phyloP scores from a whole-genome alignment of 2,888 invertebrate species.

The Eilema caniola region DNA sequence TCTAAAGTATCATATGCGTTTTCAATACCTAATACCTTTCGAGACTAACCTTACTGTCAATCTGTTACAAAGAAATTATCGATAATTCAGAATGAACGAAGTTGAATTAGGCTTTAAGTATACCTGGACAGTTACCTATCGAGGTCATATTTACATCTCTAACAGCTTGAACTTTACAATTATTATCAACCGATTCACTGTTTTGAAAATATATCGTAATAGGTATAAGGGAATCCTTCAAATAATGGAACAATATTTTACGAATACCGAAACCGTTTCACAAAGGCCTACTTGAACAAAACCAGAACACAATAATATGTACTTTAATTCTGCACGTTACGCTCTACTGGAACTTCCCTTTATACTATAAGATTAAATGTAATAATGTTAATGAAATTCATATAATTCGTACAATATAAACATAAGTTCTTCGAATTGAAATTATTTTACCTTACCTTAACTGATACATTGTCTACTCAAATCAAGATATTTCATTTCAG shows the following conservation, averaged over 20 bases:
- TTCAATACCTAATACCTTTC: too few relatives aligned
- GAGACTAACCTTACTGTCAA: too few relatives aligned
- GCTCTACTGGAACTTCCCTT: neutral
- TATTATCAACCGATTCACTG: too few relatives aligned
- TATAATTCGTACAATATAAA: neutral
- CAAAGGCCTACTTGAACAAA: neutral
- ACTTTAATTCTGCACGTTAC: neutral
- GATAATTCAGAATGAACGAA: too few relatives aligned
- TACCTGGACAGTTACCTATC: neutral
- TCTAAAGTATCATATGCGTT: too few relatives aligned
- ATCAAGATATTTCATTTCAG: too few relatives aligned
- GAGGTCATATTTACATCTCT: neutral
- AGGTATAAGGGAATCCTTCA: neutral
- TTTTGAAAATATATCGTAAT: neutral
- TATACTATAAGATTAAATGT: slow-evolving; percentile 10
- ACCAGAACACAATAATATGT: neutral
- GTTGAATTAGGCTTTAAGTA: too few relatives aligned
- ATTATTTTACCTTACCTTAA: too few relatives aligned
- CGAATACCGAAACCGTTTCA: neutral
- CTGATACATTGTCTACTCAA: too few relatives aligned
- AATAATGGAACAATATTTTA: neutral
- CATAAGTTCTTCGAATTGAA: too few relatives aligned
- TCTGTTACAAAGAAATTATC: too few relatives aligned
- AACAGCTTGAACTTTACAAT: too few relatives aligned
- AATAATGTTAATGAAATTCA: neutral